Percentiles rank a stretch among this genome's conserved stretches.
phyloP scores from a whole-genome alignment of 2,113 vertebrate species.

The Rana temporaria region DNA sequence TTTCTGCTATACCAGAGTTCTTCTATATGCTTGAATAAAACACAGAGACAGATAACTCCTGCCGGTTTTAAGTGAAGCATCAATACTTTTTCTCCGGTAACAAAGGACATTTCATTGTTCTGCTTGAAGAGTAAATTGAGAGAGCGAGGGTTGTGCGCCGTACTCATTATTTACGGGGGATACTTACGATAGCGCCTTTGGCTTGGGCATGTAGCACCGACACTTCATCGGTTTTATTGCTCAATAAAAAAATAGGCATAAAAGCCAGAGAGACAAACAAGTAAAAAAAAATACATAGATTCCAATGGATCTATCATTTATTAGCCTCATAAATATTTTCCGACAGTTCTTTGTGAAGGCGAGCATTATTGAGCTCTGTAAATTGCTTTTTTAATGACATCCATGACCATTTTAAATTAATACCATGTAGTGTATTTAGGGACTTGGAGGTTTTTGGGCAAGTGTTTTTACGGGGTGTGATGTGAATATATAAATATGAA shows the following conservation, averaged over 20 bases:
- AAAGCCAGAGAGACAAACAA: slow-evolving; percentile 37
- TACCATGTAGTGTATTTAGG: slow-evolving; percentile 50
- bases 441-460: slow-evolving; percentile 27
- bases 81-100: not conserved
- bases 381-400: slow-evolving; percentile 57
- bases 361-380: slow-evolving; percentile 52
- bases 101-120: slow-evolving; percentile 37
- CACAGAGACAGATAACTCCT: too few species aligned
- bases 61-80: too few species aligned
- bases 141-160: slow-evolving; percentile 11
- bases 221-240: slow-evolving; percentile 41
- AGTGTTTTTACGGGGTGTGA: slow-evolving; percentile 22
- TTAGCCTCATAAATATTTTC: slow-evolving; percentile 46
- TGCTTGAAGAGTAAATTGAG: slow-evolving; percentile 16
- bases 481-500: slow-evolving; percentile 20
- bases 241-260: slow-evolving; percentile 37
- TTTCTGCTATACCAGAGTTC: too few species aligned
- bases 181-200: slow-evolving; percentile 47
- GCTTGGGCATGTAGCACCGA: slow-evolving; percentile 31
- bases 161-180: slow-evolving; percentile 39
- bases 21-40: too few species aligned
- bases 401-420: slow-evolving; percentile 52
- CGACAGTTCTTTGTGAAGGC: slow-evolving; percentile 34
- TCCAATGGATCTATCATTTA: slow-evolving; percentile 37
- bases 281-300: slow-evolving; percentile 47